Base-by-base conservation (phyloP, 35 echinoderm and acorn worm species). In the Apostichopus californicus region DNA sequence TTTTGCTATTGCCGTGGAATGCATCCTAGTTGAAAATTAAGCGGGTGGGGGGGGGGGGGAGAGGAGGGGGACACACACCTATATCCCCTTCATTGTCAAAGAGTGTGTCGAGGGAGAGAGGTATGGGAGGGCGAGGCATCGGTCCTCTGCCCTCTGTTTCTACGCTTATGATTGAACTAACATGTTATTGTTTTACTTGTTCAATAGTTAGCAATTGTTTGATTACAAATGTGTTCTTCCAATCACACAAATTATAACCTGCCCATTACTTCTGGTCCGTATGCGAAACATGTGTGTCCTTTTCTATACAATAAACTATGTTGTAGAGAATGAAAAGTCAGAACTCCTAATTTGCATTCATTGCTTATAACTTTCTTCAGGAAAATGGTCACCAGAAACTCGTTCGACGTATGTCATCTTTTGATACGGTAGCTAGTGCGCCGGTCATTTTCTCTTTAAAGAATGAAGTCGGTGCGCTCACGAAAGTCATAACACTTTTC, bases 401-500 rank as follows among this genome's bases (percentile, higher is more conserved):
- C 9, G 66, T 95, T 8, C 18, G 91, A 18, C 91, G 94, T 1
- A 91, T 78, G 89, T 91, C 93, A 13, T 96, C 95, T 0, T 96
- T 92, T 25, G 95, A 96, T 54, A 85, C 93, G 22, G 21, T 96
- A 6, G 91, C 95, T 6, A 94, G 89, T 46, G 78, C 77, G 22
- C 96, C 96, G 4, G 77, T 97, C 5, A 82, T 97, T 1, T 95
- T 97, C 77, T 93, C 92, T 0, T 77, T 97, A 13, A 94, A 93
- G 80, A 95, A 91, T 61, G 93, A 97, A 83, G 63, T 97, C 1
- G 93, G 91, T 57, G 93, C 79, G 17, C 93, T 97, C 6, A 88
- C 83, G 15, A 94, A 92, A 58, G 95, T 89, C 24, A 79, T 97
- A 1, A 81, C 80, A 9, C 64, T 86, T 10, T 97, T 97, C 20